phyloP scores from a whole-genome alignment of 2,113 vertebrate genomes.

The Smithornis capensis region DNA sequence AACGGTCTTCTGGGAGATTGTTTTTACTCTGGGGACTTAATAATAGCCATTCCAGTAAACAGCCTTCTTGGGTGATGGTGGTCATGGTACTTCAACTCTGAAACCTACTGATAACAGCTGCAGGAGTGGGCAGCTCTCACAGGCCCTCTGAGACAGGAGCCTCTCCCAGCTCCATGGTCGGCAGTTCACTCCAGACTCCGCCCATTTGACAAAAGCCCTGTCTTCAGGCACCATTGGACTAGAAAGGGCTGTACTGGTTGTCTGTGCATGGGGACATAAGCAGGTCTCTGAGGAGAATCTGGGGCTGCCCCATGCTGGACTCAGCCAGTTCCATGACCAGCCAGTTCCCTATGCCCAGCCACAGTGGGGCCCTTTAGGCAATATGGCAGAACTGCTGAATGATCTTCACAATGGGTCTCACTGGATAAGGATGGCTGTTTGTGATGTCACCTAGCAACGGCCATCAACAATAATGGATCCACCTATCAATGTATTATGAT shows the following conservation, averaged over 20 bases:
- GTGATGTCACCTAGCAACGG: background rate
- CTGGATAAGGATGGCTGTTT: background rate
- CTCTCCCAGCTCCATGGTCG: background rate
- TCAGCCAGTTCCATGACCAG: background rate
- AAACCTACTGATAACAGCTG: background rate
- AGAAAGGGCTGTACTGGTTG: background rate
- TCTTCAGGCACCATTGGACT: background rate
- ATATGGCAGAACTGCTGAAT: rapidly evolving
- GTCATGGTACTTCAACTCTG: background rate
- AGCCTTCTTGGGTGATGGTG: background rate
- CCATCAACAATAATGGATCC: rapidly evolving
- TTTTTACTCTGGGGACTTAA: background rate
- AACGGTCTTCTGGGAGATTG: background rate
- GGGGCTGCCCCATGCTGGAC: rapidly evolving
- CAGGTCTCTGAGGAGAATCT: background rate
- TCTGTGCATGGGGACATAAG: too few species aligned
- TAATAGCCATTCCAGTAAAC: background rate
- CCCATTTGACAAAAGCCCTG: background rate
- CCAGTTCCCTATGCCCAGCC: background rate
- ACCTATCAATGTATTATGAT: background rate
- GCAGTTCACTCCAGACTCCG: background rate
- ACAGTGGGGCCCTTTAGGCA: background rate
- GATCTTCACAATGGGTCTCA: background rate
- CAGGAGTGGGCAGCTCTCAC: background rate
- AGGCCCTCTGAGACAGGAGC: rapidly evolving